phyloP scores from a whole-genome alignment of 2,888 invertebrate species.

The Ypsolopha sequella region DNA sequence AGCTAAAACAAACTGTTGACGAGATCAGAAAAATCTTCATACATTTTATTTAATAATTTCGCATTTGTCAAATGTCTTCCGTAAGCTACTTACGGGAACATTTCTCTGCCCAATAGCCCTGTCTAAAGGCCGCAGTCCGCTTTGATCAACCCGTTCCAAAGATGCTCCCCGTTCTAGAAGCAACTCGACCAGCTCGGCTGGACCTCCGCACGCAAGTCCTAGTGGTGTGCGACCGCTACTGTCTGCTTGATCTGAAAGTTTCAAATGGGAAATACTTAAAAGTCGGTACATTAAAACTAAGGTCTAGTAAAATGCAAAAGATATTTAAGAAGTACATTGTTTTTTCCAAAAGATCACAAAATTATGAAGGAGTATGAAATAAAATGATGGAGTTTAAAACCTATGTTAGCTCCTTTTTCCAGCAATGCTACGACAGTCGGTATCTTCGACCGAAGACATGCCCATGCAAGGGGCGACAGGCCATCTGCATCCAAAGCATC shows the following conservation, averaged over 20 bases:
- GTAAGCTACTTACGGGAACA: conserved; percentile 65
- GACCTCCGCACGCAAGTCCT: conserved; percentile 85
- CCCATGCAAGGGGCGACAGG: conserved; percentile 91
- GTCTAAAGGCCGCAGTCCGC: conserved; percentile 93
- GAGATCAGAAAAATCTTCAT: not conserved
- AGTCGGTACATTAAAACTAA: not conserved
- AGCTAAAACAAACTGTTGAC: not conserved
- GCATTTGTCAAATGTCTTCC: not conserved
- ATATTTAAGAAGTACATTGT: no score
- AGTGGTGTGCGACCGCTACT: conserved; percentile 90
- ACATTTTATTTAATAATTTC: not conserved
- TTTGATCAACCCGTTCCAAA: conserved; percentile 91
- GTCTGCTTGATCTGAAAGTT: conserved; percentile 75
- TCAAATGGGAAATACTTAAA: not conserved
- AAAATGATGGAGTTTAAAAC: conserved; percentile 44
- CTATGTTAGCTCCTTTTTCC: conserved; percentile 85
- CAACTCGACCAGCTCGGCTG: conserved; percentile 81
- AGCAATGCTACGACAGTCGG: conserved; percentile 70
- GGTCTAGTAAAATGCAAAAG: not conserved
- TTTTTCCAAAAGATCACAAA: no score
- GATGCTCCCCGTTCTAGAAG: conserved; percentile 90
- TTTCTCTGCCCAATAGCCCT: conserved; percentile 94
- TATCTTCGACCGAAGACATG: conserved; percentile 87
- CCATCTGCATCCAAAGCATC: conserved; percentile 89
- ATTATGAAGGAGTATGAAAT: no score